Conservation (phyloP, 2,113 vertebrate genomes). For the Hemibagrus wyckioides region DNA sequence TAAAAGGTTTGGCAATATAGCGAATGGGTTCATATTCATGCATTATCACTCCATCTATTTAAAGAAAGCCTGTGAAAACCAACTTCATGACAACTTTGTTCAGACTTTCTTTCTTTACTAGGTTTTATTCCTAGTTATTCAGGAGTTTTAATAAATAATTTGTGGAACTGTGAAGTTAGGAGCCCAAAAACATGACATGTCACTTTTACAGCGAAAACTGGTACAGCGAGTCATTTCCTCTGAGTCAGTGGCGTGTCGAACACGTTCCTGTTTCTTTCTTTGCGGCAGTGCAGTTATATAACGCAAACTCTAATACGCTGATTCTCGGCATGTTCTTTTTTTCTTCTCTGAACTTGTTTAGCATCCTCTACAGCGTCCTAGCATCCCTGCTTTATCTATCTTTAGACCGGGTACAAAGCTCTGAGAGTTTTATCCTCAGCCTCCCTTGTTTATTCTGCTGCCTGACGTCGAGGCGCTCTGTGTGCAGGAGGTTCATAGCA, state of each 20-base stretch:
- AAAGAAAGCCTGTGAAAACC: not conserved
- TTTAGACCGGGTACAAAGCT: not conserved
- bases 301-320: not conserved
- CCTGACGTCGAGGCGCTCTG: not conserved
- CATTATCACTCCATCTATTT: not conserved
- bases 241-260: too few relatives aligned
- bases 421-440: not conserved
- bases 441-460: not conserved
- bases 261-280: not conserved
- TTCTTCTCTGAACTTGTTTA: slow-evolving; percentile 1
- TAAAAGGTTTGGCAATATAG: too few relatives aligned
- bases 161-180: not conserved
- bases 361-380: not conserved
- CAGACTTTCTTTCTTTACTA: not conserved
- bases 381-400: not conserved
- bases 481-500: not conserved
- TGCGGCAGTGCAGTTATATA: not conserved
- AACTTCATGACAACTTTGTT: not conserved
- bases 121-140: not conserved
- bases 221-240: slow-evolving; percentile 25
- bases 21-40: too few relatives aligned
- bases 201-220: not conserved
- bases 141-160: not conserved
- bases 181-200: not conserved
- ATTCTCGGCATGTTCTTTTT: slow-evolving; percentile 1